Conservation (phyloP, 1,140 invertebrate genomes). For the Neuroterus valhalla region DNA sequence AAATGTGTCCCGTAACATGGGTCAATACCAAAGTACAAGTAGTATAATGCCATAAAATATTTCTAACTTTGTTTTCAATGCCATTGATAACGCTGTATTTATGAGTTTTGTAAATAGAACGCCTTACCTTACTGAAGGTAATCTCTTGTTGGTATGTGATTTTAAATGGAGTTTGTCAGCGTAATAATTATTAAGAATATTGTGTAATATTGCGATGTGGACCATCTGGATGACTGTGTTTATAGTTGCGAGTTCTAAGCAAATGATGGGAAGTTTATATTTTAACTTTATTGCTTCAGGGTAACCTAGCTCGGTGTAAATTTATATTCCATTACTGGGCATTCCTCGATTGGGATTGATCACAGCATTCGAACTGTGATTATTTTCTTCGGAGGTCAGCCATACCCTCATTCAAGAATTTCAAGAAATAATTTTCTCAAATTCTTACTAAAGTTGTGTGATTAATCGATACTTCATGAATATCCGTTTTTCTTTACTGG, state of each 20-base stretch:
- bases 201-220: no score
- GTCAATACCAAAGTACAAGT: slow-evolving; percentile 62
- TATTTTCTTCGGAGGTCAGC: not conserved
- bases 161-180: slow-evolving; percentile 31
- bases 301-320: not conserved
- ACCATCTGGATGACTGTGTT: not conserved
- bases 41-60: slow-evolving; percentile 60
- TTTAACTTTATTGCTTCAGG: slow-evolving; percentile 12
- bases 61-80: slow-evolving; percentile 57
- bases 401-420: not conserved
- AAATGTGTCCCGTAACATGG: slow-evolving; percentile 45
- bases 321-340: slow-evolving; percentile 5
- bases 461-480: not conserved
- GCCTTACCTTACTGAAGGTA: slow-evolving; percentile 49
- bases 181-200: slow-evolving; percentile 15
- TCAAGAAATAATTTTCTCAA: not conserved
- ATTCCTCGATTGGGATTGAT: not conserved
- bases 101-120: slow-evolving; percentile 55
- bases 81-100: slow-evolving; percentile 58
- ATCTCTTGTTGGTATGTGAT: slow-evolving; percentile 38
- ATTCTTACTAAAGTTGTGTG: not conserved
- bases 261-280: not conserved
- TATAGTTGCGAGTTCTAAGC: not conserved
- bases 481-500: not conserved
- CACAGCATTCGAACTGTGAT: not conserved